Conservation (phyloP, 2,888 invertebrate genomes). For the Dione juno region DNA sequence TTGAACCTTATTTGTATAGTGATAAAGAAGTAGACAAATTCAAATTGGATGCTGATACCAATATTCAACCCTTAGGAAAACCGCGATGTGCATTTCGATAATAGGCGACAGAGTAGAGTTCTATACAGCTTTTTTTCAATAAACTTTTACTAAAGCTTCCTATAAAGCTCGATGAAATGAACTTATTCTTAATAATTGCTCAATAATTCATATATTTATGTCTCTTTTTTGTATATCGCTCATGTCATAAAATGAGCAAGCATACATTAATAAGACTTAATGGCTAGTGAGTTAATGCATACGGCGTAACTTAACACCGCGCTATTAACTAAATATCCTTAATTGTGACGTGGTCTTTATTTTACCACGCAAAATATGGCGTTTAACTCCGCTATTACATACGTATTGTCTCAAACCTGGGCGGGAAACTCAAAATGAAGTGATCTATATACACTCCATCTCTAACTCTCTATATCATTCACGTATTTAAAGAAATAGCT, state of each 20-base stretch:
- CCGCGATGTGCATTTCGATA: constrained; percentile 80
- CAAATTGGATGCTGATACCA: constrained; percentile 51
- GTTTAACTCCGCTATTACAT: not conserved
- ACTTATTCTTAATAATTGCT: not conserved
- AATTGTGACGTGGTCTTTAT: not conserved
- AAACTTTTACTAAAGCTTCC: not conserved
- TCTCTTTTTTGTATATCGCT: too few species aligned
- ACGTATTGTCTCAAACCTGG: too few species aligned
- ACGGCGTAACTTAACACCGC: not conserved
- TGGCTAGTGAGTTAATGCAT: too few species aligned
- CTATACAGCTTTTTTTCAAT: not conserved
- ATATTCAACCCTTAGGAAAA: constrained; percentile 78
- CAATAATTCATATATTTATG: not conserved
- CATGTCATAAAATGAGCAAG: too few species aligned
- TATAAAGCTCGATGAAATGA: not conserved
- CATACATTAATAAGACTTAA: too few species aligned
- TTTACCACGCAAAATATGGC: not conserved
- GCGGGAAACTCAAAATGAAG: too few species aligned
- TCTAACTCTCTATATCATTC: too few species aligned
- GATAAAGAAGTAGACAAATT: constrained; percentile 41
- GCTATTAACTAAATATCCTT: not conserved
- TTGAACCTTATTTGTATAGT: constrained; percentile 36
- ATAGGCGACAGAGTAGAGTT: constrained; percentile 62
- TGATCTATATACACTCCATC: too few species aligned
- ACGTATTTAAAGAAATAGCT: not conserved